phyloP scores from a whole-genome alignment of 1,140 invertebrate species.

The Hetaerina americana region DNA sequence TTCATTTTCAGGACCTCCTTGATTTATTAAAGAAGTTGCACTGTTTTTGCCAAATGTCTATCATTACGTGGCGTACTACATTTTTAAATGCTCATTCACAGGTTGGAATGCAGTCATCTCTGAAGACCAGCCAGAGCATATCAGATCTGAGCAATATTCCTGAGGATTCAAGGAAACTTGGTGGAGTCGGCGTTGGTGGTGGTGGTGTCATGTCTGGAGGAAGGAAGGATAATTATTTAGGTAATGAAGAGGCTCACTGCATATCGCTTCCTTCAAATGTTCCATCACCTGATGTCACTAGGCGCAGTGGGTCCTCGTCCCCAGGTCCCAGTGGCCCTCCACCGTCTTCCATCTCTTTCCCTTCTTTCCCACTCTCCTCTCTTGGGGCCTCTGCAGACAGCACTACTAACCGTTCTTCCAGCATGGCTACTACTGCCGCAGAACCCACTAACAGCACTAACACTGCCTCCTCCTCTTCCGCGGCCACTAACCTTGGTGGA shows the following conservation, averaged over 20 bases:
- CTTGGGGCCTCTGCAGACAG: background rate
- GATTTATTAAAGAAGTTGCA: too few relatives aligned
- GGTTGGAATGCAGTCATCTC: slow-evolving; percentile 56
- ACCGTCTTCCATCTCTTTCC: background rate
- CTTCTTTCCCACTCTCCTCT: background rate
- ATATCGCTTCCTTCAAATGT: slow-evolving; percentile 1
- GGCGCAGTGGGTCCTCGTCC: background rate
- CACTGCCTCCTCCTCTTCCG: background rate
- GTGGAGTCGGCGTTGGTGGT: too few relatives aligned
- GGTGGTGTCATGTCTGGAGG: background rate
- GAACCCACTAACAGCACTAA: slow-evolving; percentile 6
- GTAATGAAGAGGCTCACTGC: slow-evolving; percentile 2
- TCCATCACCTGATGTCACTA: background rate
- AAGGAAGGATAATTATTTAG: background rate
- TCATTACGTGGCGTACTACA: too few relatives aligned
- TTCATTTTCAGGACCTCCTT: too few relatives aligned
- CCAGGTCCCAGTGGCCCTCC: background rate
- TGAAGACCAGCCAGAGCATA: slow-evolving; percentile 73
- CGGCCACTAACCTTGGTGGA: slow-evolving; percentile 8
- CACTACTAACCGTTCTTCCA: background rate
- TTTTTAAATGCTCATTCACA: too few relatives aligned
- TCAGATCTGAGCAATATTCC: slow-evolving; percentile 46
- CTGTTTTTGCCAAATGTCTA: too few relatives aligned
- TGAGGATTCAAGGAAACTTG: slow-evolving; percentile 19
- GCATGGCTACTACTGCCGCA: background rate